Conservation (phyloP, 1,140 invertebrate species). For the Brachionus koreanus region DNA sequence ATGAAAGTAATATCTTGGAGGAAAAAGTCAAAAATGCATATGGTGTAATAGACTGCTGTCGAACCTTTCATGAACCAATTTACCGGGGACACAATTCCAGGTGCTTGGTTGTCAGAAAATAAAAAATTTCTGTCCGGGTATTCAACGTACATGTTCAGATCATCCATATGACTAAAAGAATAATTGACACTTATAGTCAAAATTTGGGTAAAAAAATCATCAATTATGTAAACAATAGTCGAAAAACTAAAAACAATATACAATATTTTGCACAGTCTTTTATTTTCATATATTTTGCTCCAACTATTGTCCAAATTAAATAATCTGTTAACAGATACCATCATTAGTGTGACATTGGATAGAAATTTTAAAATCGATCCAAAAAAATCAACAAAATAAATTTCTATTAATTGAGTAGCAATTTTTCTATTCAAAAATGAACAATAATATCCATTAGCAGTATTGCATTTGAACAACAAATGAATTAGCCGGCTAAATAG, state of each 20-base stretch:
- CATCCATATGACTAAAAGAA: background rate
- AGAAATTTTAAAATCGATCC: background rate
- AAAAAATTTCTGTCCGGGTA: background rate
- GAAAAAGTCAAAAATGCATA: background rate
- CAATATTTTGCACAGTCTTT: background rate
- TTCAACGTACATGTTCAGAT: background rate
- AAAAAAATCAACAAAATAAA: constrained; percentile 15
- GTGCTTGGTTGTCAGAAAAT: background rate
- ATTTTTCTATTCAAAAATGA: background rate
- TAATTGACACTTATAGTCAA: background rate
- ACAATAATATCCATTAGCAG: background rate
- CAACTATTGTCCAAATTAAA: background rate
- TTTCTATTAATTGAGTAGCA: background rate
- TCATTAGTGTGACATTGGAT: background rate
- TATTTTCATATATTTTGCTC: background rate
- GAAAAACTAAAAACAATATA: background rate
- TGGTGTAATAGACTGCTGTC: background rate
- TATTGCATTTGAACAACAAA: background rate
- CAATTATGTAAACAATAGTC: background rate
- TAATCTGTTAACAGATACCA: background rate
- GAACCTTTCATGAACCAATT: background rate
- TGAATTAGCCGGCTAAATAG: background rate
- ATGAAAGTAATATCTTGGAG: background rate
- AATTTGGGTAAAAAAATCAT: background rate
- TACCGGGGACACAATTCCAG: background rate